Conservation (phyloP, 1,140 invertebrate species). For the Polypedilum pembai region DNA sequence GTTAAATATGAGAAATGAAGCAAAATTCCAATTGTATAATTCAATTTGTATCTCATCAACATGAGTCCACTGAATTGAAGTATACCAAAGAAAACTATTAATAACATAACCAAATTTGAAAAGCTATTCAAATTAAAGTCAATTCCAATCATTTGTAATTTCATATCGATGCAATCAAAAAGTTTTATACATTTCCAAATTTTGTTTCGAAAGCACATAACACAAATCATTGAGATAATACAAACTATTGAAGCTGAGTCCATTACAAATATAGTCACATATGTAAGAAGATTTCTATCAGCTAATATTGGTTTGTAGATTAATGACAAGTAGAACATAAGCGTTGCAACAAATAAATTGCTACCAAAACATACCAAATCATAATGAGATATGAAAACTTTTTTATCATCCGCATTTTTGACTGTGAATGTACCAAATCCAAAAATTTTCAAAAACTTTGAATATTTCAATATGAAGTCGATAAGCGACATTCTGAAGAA, state of each 20-base stretch:
- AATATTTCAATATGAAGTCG: background rate
- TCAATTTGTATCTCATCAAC: background rate
- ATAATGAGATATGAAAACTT: background rate
- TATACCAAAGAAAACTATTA: background rate
- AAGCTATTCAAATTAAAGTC: background rate
- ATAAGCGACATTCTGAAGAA: background rate
- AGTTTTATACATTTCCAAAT: background rate
- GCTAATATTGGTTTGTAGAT: background rate
- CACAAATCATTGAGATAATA: background rate
- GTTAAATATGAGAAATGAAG: background rate
- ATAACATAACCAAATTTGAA: background rate
- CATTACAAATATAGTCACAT: background rate
- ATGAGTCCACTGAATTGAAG: background rate
- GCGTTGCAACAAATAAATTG: background rate
- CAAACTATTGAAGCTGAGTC: background rate
- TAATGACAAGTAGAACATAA: background rate
- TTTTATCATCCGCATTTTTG: background rate
- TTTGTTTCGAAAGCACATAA: background rate
- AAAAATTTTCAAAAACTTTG: background rate
- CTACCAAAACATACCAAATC: background rate
- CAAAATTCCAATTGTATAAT: background rate
- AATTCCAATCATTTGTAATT: background rate
- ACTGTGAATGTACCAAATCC: background rate
- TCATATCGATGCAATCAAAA: background rate
- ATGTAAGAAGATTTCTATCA: background rate